These are phyloP conservation scores for Clarias magur DNA, from an alignment of 2,113 vertebrate species.

Conservation along the genomic window DNA sequence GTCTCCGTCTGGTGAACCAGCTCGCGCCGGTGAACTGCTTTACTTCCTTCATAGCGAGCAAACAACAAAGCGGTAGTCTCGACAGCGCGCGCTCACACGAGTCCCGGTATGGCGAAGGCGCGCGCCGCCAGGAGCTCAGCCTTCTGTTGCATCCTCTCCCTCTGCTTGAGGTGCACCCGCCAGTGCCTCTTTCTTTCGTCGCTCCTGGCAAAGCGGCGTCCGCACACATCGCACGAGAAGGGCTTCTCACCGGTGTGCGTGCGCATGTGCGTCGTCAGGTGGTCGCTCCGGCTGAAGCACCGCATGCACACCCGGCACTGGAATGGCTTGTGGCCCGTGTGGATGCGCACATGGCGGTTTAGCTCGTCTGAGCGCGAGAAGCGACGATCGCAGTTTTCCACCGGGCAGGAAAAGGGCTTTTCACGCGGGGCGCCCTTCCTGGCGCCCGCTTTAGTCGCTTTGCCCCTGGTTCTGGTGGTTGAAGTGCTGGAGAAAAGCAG, in stretches of 20 bases:
- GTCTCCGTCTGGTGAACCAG: slow-evolving; percentile 2
- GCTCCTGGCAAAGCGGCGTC: slow-evolving; percentile 87
- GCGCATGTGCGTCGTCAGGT: slow-evolving; percentile 95
- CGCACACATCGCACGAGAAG: slow-evolving; percentile 93
- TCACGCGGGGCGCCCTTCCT: slow-evolving; percentile 65
- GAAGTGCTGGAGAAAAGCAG: slow-evolving; percentile 31
- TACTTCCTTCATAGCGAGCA: neutral
- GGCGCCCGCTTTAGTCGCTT: slow-evolving; percentile 22
- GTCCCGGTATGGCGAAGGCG: slow-evolving; percentile 44
- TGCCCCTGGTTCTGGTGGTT: slow-evolving; percentile 14
- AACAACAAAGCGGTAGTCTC: neutral
- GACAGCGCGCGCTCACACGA: slow-evolving; percentile 28
- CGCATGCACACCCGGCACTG: slow-evolving; percentile 91
- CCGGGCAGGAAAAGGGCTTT: slow-evolving; percentile 87
- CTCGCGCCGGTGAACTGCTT: slow-evolving; percentile 24
- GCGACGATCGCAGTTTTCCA: slow-evolving; percentile 86
- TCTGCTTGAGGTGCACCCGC: slow-evolving; percentile 90
- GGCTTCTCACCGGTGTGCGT: slow-evolving; percentile 96
- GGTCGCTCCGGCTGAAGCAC: slow-evolving; percentile 96
- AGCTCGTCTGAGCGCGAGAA: slow-evolving; percentile 93
- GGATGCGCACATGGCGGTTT: slow-evolving; percentile 91
- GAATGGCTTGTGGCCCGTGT: slow-evolving; percentile 96
- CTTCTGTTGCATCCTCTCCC: slow-evolving; percentile 55
- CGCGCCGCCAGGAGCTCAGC: slow-evolving; percentile 49
- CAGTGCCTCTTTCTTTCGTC: slow-evolving; percentile 92